Evolutionary conservation across 35 echinoderm and acorn worm genomes (phyloP), one percentile per base, ranked within the genome.

Genomic region (Eucidaris tribuloides): DNA sequence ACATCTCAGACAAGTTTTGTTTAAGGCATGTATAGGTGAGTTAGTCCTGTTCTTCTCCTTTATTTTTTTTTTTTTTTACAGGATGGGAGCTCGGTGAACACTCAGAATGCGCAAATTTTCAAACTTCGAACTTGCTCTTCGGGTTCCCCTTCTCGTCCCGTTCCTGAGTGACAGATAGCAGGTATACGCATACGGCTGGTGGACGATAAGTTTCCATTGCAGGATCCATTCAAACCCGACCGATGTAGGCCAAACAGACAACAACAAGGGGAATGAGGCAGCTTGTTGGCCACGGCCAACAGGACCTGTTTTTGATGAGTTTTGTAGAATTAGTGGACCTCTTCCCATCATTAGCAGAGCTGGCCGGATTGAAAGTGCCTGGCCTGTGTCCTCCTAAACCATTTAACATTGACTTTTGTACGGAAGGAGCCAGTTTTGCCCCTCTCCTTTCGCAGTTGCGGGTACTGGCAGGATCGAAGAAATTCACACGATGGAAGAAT

Each of bases 71-170:
- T 20, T 44, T 74, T 44, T 1, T 74, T 4, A 46, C 41, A 97
- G 94, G 94, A 55, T 97, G 94, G 94, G 85, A 91, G 54, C 90
- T 97, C 58, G 94, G 94, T 37, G 94, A 97, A 27, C 94, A 97
- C 71, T 81, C 86, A n/a, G 89, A 92, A 38, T 97, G 85, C 43
- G 81, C 18, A 97, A 97, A 39, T 92, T 56, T 37, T 89, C 84
- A n/a, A 97, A 92, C 57, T 97, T 79, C 87, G 68, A 54, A 17
- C 36, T 84, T n/a, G 89, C 94, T 14, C 92, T 90, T 6, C 79
- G 82, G 32, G 89, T 97, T 20, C 94, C 94, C 2, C 78, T 97
- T n/a, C 52, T 97, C 15, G 20, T 97, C 25, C 94, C 92, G 55
- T 61, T 97, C 22, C 94, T 90, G 35, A 90, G 94, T 25, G 82